Conservation (phyloP, 2,113 vertebrate genomes). For the Odobenus rosmarus region DNA sequence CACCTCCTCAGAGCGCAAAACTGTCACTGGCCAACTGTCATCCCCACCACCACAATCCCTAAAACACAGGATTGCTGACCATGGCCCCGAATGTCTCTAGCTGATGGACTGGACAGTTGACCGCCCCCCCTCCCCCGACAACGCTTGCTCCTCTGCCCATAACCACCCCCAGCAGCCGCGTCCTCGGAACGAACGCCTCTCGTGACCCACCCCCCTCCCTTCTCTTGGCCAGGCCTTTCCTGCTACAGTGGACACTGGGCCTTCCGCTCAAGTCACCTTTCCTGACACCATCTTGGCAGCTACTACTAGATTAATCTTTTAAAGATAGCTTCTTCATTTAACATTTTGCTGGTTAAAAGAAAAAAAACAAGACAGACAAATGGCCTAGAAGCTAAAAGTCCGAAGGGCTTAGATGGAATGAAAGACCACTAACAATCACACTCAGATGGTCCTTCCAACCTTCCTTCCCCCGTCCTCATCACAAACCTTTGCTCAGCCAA, state of each 20-base stretch:
- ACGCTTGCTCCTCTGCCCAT: background rate
- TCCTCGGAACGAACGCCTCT: background rate
- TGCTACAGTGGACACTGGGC: rapidly evolving
- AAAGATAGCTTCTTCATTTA: background rate
- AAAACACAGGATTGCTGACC: rapidly evolving
- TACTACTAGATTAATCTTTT: background rate
- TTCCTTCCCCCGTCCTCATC: background rate
- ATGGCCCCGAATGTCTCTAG: background rate
- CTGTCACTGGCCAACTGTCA: background rate
- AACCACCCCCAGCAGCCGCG: background rate
- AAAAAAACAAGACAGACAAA: background rate
- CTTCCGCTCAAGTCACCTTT: background rate
- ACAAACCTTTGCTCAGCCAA: no score
- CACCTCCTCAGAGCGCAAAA: background rate
- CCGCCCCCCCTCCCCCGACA: background rate
- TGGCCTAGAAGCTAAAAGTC: background rate
- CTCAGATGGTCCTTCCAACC: background rate
- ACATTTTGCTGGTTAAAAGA: background rate
- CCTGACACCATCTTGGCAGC: background rate
- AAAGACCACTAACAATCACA: background rate
- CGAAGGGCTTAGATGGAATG: background rate
- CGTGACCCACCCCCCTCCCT: rapidly evolving
- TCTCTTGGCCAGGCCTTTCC: no score
- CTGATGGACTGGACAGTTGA: rapidly evolving
- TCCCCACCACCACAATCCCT: background rate